Base-by-base conservation (phyloP, 2,113 vertebrate species). In the Cnemophilus loriae region DNA sequence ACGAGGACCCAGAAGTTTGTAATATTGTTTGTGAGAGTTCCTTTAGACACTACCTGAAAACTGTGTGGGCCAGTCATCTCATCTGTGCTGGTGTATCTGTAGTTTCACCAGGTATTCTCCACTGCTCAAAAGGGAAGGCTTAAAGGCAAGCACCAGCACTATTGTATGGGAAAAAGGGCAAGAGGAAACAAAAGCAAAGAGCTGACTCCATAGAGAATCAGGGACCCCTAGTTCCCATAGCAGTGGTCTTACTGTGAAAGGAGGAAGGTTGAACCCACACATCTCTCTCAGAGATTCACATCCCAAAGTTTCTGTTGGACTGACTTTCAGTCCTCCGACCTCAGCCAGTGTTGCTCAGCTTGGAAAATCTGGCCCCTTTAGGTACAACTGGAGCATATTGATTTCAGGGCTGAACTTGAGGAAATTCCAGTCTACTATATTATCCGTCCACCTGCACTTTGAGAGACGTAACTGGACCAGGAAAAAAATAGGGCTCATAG, bases 391-490 rank as follows among this genome's bases (percentile, higher is more conserved):
- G 67, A 91, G 70, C 53, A 61, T 94, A 96, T 89, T 89, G 53
- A 93, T 96, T 96, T 96, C 94, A 94, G 87, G 70, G 78, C 59
- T 90, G 67, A 95, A 65, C 70, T 73, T 65, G 70, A 89, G 84
- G 93, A 95, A 95, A 87, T 94, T 92, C 89, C 81, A 79, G 71
- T 53, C 75, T 85, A 50, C 84, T 87, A n/a, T 85, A 71, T 93
- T 90, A 94, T 50, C 55, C 27, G 0, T 95, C 89, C 93, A 95
- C 89, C 87, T 95, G 91, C 39, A 13, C 89, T 90, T 3, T 83
- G 78, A 82, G 91, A 95, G 70, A 88, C 9, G 30, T 94, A 94
- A 94, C 78, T 69, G 57, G 81, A 89, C 80, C 27, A 71, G 80
- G 64, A 75, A 33, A 80, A 90, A 79, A 41, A 39, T 47, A 49